phyloP scores from a whole-genome alignment of 2,888 invertebrate genomes.

The Cosmia trapezina region DNA sequence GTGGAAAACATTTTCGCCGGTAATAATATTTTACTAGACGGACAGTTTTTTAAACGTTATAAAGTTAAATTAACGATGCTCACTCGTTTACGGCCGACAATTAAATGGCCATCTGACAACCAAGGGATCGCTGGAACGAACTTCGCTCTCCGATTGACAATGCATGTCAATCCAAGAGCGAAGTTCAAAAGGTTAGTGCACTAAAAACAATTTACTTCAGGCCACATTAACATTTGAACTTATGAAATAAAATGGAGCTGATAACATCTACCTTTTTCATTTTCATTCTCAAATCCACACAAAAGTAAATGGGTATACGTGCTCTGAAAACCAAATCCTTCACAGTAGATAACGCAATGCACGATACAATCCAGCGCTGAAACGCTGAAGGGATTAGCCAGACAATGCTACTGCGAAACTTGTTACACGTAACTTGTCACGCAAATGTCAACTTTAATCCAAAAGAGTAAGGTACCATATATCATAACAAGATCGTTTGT shows the following conservation, averaged over 20 bases:
- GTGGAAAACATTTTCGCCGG: conserved; percentile 18
- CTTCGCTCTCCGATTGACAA: too few relatives aligned
- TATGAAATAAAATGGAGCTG: conserved; percentile 27
- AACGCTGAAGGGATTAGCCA: conserved; percentile 59
- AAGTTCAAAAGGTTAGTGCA: conserved; percentile 14
- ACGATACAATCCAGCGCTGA: conserved; percentile 56
- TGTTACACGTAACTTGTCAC: conserved; percentile 33
- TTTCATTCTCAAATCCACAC: conserved; percentile 38
- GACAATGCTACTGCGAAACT: conserved; percentile 60
- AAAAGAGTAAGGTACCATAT: conserved; percentile 8
- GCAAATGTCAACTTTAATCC: conserved; percentile 33
- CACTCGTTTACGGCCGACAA: neutral
- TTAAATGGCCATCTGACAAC: neutral
- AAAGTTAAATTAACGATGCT: neutral
- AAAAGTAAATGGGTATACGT: conserved; percentile 48
- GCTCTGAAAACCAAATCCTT: conserved; percentile 39
- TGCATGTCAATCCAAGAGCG: neutral
- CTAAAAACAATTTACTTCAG: neutral
- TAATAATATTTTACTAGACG: neutral
- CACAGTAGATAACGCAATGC: conserved; percentile 52
- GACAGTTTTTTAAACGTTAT: conserved; percentile 10
- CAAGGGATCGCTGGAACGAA: neutral
- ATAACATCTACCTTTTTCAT: conserved; percentile 31
- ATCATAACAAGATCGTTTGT: conserved; percentile 38
- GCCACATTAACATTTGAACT: conserved; percentile 1